Evolutionary conservation across 1,140 invertebrate genomes (phyloP), one percentile per base, ranked within the genome.

Genomic region (Lamellibrachia luymesi): DNA sequence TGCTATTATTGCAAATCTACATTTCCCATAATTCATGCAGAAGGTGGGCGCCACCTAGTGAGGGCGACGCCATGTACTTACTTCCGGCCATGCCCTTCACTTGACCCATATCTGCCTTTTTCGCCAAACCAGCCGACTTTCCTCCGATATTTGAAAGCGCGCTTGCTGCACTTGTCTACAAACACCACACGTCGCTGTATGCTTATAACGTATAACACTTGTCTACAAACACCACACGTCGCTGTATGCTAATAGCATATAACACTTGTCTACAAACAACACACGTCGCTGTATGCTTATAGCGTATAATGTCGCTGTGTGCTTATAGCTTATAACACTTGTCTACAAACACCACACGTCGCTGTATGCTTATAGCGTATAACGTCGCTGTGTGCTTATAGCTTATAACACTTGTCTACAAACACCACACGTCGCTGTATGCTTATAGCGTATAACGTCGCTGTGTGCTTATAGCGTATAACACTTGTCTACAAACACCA

Each of bases 41-140:
- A 80, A 80, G 2, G 64, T 80, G 25, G 13, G 64, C 64, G 64
- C 64, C 64, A 80, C 13, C 64, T 6, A 80, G 64, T 80, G 64
- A 80, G 64, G 13, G 25, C 64, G 64, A 80, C 64, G 25, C 17
- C 6, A 56, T 56, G 52, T 91, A 56, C 89, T 93, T 94, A 95
- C 95, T 94, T n/a, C 92, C 90, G 51, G 94, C 94, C 2, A 94
- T 94, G 90, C 94, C 94, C 91, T 93, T 94, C 22, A 95, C 90
- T 91, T 94, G 93, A 51, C 93, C 92, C 50, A 94, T 90, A 13
- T 93, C 92, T 90, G 94, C 94, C 8, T 94, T 94, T 25, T 93
- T 50, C 17, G 92, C 93, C 92, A 95, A 94, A 25, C 93, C 92
- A 38, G 93, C 93, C 51, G 94, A 94, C 52, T 94, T 94, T 27